These are phyloP conservation scores for Chlorospingus flavigularis DNA, from an alignment of 2,797 vertebrate genomes.

Conservation along the genomic window DNA sequence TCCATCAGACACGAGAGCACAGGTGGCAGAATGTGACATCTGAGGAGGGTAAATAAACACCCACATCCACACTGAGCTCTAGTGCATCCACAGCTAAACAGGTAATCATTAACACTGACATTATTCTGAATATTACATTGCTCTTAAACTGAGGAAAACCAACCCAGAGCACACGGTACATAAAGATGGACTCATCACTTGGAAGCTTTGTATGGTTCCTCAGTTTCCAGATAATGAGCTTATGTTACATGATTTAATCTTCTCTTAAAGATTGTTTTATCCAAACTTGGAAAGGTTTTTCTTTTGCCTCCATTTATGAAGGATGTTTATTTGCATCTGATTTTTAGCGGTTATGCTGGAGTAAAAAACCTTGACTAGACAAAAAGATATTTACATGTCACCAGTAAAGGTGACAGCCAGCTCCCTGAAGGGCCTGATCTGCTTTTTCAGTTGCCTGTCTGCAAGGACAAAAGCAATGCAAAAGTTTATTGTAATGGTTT, in stretches of 20 bases:
- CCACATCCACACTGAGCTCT: not conserved
- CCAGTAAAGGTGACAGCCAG: not conserved
- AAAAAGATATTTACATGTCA: fast-evolving
- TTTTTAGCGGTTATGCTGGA: not conserved
- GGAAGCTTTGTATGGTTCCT: not conserved
- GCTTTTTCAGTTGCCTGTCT: not conserved
- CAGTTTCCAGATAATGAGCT: not conserved
- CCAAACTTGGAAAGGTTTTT: not conserved
- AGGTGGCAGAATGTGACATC: not conserved
- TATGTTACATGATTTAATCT: not conserved
- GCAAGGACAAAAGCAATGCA: not conserved
- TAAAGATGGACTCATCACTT: not conserved
- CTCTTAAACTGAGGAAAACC: not conserved
- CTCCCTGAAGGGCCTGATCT: not conserved
- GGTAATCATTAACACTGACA: not conserved
- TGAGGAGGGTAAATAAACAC: not conserved
- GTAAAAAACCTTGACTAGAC: not conserved
- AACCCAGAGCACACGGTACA: fast-evolving
- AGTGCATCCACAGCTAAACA: not conserved
- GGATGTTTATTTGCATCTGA: not conserved
- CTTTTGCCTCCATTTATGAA: not conserved
- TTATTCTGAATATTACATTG: not conserved
- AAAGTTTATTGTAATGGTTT: not conserved
- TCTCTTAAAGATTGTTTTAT: not conserved
- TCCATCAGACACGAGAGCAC: not conserved